Evolutionary conservation across 2,888 invertebrate genomes (phyloP), one percentile per base, ranked within the genome.

Genomic region (Pseudococcus longispinus): DNA sequence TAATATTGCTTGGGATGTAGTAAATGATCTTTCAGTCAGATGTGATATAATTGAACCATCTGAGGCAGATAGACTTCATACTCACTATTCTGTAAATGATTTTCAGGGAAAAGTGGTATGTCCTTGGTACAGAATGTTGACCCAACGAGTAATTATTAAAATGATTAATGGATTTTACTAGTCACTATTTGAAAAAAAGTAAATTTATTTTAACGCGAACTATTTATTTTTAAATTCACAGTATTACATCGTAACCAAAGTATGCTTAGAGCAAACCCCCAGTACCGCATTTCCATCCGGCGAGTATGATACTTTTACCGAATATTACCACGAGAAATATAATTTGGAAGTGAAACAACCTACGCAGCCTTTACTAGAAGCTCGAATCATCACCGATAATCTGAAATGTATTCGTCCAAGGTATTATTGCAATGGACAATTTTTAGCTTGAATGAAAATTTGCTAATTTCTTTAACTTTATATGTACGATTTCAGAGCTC

Each of bases 271-370:
- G 88, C 90, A 94, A 90, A 94, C 92, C 5, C 95, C 96, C 0
- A 85, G 90, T 8, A 95, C 94, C n/a, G 88, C 90, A 5, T 97
- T 97, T 90, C 95, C 95, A 0, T 93, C 92, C 1, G 90, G 91
- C 0, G 92, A 93, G 1, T 93, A 91, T 88, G 88, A 89, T 0
- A 93, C 94, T 0, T 99, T 94, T 90, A 93, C 92, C 8, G 93
- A 94, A n/a, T 98, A 98, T 90, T 97, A 95, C 90, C 90, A 91
- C 0, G 91, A 92, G 9, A 97, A 95, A 90, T 97, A 98, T 90
- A 92, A 93, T 23, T 90, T 95, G 32, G 90, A 91, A 2, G 92
- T 97, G 15, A 90, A 93, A 46, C 93, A 95, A 88, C 90, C 91
- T 0, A 91, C 91, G 37, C 96, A 97, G 90, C 95, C 96, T 0